Evolutionary conservation across 64 coral and sea anemone genomes (phyloP), one percentile per base, ranked within the genome.

Genomic region (Actinia equina): DNA sequence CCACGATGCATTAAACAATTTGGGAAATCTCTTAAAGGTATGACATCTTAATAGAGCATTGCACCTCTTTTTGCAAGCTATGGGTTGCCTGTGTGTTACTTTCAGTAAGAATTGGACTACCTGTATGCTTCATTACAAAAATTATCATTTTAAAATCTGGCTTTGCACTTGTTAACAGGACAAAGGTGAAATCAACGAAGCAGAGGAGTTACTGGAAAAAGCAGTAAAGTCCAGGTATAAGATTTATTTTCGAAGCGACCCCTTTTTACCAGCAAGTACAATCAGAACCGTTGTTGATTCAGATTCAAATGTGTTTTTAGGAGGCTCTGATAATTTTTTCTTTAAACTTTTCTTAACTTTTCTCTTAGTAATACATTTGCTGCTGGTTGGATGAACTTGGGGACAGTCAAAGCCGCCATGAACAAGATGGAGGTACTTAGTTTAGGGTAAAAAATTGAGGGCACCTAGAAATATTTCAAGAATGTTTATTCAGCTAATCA

Each of bases 331-430:
- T 41, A 9, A 49, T 7, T 9, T 63, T 55, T 15, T 13, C 43
- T 44, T 30, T 67, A 7, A 49, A 58, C 30, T 37, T 37, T 37
- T 37, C 30, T 37, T 37, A 37, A 37, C 30, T 37, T 52, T n/a
- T 26, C 79, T 13, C 63, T 42, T 53, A 86, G 91, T 18, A 85
- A 92, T 62, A 69, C 88, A 2, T 95, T 95, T 81, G 87, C 94
- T 70, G 90, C 94, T 59, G 94, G 94, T 19, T 95, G 94, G 94
- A 95, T 95, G 94, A 95, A 95, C 88, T 80, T 95, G 7, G 94
- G 94, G 27, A 95, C 94, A 44, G 90, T 95, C 44, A 95, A 95
- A 82, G 94, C 90, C 2, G 94, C 94, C 27, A 85, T 95, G 43
- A 86, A 95, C 19, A 95, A 95, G 82, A 76, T 51, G 63, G 43